Conservation (phyloP, 2,888 invertebrate species). For the Cartodere bifasciata region DNA sequence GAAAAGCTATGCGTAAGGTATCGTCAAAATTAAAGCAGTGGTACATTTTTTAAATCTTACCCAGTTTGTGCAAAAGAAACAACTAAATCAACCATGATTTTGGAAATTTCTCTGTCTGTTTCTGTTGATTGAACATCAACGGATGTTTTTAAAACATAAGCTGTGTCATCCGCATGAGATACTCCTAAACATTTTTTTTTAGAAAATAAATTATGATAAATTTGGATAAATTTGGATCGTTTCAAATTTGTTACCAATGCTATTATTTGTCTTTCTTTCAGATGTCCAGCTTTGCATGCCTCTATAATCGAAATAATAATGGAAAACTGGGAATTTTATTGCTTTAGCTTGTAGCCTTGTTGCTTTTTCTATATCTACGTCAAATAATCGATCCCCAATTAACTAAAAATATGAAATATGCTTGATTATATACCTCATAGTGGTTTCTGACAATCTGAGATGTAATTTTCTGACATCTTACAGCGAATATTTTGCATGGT, state of each 20-base stretch:
- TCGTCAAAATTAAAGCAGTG: no score
- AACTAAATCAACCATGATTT: slow-evolving; percentile 41
- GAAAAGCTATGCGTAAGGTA: background rate
- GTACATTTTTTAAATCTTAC: no score
- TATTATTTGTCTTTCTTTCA: no score
- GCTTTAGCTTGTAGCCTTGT: slow-evolving; percentile 44
- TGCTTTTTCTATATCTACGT: slow-evolving; percentile 44
- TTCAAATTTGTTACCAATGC: background rate
- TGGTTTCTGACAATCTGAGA: no score
- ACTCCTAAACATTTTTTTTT: no score
- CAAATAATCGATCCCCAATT: slow-evolving; percentile 52
- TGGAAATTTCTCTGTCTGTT: slow-evolving; percentile 41
- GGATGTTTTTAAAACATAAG: slow-evolving; percentile 37
- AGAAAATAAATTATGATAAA: slow-evolving; percentile 8
- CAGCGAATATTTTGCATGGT: no score
- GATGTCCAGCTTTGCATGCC: slow-evolving; percentile 46
- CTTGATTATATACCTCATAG: no score
- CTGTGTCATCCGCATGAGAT: slow-evolving; percentile 50
- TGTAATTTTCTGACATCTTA: no score
- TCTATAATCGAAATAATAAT: slow-evolving; percentile 51
- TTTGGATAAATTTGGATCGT: slow-evolving; percentile 2
- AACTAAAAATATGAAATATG: slow-evolving; percentile 35
- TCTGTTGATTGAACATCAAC: slow-evolving; percentile 29
- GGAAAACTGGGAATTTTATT: slow-evolving; percentile 46
- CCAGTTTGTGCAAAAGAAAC: slow-evolving; percentile 45